Percentiles rank a stretch among this genome's conserved stretches.
These are phyloP conservation scores for Reinhardtius hippoglossoides DNA, from an alignment of 2,113 vertebrate genomes.

Conservation along the genomic window DNA sequence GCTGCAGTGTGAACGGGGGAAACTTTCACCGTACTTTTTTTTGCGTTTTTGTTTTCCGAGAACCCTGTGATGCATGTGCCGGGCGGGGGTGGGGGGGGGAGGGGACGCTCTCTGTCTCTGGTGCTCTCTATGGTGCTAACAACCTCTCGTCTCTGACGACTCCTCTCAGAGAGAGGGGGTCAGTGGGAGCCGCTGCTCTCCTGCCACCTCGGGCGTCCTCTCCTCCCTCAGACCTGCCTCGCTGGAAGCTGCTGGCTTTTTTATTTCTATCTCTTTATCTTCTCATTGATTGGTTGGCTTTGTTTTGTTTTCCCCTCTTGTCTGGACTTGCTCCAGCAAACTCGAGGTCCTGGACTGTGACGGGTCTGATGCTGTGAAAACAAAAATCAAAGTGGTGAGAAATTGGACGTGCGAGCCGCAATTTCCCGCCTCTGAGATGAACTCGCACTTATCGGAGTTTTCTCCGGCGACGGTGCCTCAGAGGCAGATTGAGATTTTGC, in stretches of 20 bases:
- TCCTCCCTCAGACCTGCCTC: background rate
- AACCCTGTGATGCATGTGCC: slow-evolving; percentile 18
- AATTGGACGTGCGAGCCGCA: slow-evolving; percentile 32
- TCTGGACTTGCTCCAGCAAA: slow-evolving; percentile 9
- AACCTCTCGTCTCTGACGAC: slow-evolving; percentile 20
- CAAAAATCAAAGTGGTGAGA: slow-evolving; percentile 41
- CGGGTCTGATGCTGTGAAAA: slow-evolving; percentile 52
- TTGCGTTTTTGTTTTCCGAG: slow-evolving; percentile 31
- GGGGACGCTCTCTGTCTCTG: slow-evolving; percentile 7
- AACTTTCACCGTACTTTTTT: slow-evolving; percentile 3
- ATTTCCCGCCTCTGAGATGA: too few relatives aligned
- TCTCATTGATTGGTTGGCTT: slow-evolving; percentile 5
- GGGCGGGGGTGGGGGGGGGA: background rate
- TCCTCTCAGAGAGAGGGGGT: background rate
- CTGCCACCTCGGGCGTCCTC: background rate
- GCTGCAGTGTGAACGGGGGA: slow-evolving; percentile 26
- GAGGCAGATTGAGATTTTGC: slow-evolving; percentile 30
- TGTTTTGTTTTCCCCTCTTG: slow-evolving; percentile 21
- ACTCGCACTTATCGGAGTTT: slow-evolving; percentile 41
- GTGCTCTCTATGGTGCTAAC: slow-evolving; percentile 81
- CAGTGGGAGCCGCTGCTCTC: background rate
- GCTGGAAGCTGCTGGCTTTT: background rate
- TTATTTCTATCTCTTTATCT: too few relatives aligned
- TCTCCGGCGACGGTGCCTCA: slow-evolving; percentile 30
- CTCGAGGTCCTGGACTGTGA: slow-evolving; percentile 20